These are phyloP conservation scores for Clavelina lepadiformis DNA, from an alignment of 23 tunicate genomes.

Conservation along the genomic window DNA sequence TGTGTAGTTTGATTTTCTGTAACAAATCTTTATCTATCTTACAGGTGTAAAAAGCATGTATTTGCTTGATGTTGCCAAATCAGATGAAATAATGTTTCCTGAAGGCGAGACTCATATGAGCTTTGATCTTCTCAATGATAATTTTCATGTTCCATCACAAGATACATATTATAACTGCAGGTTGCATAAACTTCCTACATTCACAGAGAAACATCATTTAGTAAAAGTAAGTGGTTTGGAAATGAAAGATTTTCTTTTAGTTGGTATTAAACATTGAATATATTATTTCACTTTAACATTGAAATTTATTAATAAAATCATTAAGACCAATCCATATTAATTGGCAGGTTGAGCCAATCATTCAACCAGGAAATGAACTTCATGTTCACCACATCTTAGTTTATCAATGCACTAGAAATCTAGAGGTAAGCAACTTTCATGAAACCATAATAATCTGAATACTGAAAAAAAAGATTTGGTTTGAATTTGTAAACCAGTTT, in stretches of 20 bases:
- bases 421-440: slow-evolving; percentile 4
- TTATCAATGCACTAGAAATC: slow-evolving; percentile 20
- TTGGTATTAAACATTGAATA: too few species aligned
- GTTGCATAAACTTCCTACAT: slow-evolving; percentile 23
- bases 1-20: neutral
- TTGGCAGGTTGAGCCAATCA: slow-evolving; percentile 12
- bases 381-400: slow-evolving; percentile 19
- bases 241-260: too few species aligned
- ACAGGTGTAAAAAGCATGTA: slow-evolving; percentile 20
- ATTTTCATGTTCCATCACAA: slow-evolving; percentile 40
- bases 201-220: slow-evolving; percentile 29
- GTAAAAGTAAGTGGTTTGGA: slow-evolving; percentile 50
- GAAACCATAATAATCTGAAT: too few species aligned
- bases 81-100: slow-evolving; percentile 18
- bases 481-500: too few species aligned
- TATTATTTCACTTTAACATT: too few species aligned
- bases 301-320: too few species aligned
- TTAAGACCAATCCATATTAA: too few species aligned
- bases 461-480: too few species aligned
- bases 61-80: neutral
- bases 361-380: slow-evolving; percentile 9
- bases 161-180: slow-evolving; percentile 55
- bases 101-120: slow-evolving; percentile 32
- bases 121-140: slow-evolving; percentile 29
- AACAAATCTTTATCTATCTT: neutral